Evolutionary conservation across 2,888 invertebrate species (phyloP).

Genomic region (Cantharis lateralis): DNA sequence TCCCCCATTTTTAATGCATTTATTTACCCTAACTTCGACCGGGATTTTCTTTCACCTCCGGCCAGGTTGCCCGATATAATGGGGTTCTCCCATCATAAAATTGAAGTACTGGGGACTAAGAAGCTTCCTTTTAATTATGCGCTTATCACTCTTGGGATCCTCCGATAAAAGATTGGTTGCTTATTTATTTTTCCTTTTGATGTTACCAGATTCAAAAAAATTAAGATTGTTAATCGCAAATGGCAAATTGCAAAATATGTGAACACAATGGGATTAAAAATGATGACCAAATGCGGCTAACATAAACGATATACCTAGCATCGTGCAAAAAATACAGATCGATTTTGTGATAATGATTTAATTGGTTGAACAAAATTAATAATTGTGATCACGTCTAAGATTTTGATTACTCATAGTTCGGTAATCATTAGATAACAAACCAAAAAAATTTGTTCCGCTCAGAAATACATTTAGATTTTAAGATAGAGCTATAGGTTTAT

Average conservation of each 20-base stretch:
- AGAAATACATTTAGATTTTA: slow-evolving; percentile 1
- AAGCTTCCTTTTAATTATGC: not conserved
- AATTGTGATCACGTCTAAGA: slow-evolving; percentile 26
- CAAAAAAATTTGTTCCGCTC: not conserved
- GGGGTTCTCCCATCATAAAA: not conserved
- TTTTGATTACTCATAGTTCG: slow-evolving; percentile 24
- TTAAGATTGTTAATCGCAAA: not conserved
- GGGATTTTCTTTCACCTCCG: not conserved
- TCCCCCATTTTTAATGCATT: not conserved
- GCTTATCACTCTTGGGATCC: not conserved
- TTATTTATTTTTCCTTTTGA: not conserved
- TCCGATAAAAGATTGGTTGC: not conserved
- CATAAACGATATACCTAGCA: not conserved
- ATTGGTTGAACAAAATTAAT: slow-evolving; percentile 36
- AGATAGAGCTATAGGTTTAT: not conserved
- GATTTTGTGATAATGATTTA: slow-evolving; percentile 28
- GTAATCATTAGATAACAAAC: slow-evolving; percentile 10
- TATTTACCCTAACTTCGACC: not conserved
- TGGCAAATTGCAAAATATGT: not conserved
- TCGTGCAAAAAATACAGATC: slow-evolving; percentile 3
- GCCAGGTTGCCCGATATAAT: not conserved
- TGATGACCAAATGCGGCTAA: not conserved
- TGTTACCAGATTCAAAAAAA: no score
- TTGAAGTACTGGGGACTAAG: not conserved
- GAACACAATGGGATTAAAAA: not conserved